Evolutionary conservation across 2,113 vertebrate genomes (phyloP).

Genomic region (Burhinus bistriatus): DNA sequence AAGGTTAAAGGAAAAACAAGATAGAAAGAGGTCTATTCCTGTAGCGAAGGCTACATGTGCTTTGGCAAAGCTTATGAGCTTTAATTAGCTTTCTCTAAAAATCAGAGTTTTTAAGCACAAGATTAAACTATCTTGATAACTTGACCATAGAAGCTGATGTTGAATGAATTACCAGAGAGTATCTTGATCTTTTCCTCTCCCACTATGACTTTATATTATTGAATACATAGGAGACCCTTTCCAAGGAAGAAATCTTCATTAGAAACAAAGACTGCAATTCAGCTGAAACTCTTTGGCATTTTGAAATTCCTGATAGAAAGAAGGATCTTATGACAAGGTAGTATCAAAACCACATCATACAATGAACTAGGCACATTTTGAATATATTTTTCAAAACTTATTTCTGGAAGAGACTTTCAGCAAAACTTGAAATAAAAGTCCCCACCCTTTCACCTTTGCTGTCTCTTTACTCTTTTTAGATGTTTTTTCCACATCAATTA

Average conservation of each 20-base stretch:
- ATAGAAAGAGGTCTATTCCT: background rate
- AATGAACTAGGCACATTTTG: background rate
- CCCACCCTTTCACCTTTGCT: background rate
- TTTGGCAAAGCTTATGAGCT: background rate
- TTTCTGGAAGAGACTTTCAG: background rate
- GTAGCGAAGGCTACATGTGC: background rate
- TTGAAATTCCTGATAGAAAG: background rate
- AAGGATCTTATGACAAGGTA: background rate
- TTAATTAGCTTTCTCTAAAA: background rate
- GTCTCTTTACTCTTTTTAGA: background rate
- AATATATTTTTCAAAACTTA: background rate
- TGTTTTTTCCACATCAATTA: background rate
- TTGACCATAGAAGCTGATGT: background rate
- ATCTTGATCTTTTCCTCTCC: background rate
- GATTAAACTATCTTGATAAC: background rate
- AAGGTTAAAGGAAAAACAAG: background rate
- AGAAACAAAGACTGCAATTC: background rate
- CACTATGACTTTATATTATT: background rate
- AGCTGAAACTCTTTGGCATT: background rate
- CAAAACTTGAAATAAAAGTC: background rate
- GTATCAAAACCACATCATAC: background rate
- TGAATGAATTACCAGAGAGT: background rate
- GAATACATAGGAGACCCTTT: background rate
- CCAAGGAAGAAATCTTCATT: background rate
- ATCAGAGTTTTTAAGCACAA: background rate